Percentiles rank a stretch among this genome's conserved stretches.
Evolutionary conservation across 2,888 invertebrate genomes (phyloP).

Genomic region (Ochropleura plecta): DNA sequence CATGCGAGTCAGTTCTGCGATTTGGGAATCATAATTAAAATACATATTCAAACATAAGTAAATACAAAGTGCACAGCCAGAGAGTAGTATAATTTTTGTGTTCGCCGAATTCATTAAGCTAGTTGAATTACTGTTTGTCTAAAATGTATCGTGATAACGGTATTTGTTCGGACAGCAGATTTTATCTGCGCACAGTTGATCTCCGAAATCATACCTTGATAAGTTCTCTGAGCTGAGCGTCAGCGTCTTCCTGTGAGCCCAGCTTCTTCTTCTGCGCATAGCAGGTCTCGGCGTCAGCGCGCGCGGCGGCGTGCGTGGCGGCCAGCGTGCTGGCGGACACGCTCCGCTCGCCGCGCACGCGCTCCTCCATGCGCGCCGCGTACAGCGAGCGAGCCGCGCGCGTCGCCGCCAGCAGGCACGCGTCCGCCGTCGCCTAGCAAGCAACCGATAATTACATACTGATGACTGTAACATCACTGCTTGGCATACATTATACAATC

Average conservation of each 20-base stretch:
- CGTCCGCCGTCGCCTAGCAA: constrained; percentile 64
- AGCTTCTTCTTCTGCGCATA: constrained; percentile 64
- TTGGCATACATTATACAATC: background rate
- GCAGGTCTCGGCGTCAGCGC: constrained; percentile 26
- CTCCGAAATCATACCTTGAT: constrained; percentile 34
- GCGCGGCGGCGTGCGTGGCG: constrained; percentile 29
- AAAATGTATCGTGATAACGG: background rate
- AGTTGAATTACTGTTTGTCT: background rate
- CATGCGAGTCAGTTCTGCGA: background rate
- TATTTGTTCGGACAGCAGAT: background rate
- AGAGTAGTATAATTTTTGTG: too few relatives aligned
- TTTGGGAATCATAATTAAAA: background rate
- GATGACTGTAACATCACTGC: background rate
- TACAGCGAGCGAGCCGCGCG: constrained; percentile 62
- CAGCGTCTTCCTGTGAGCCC: constrained; percentile 45
- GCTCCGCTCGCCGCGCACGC: constrained; percentile 52
- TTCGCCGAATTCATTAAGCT: background rate
- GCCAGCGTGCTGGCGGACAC: background rate
- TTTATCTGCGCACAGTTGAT: background rate
- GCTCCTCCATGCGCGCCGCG: constrained; percentile 62
- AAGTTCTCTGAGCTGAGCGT: constrained; percentile 37
- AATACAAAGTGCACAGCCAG: background rate
- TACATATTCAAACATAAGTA: background rate
- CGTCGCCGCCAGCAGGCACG: constrained; percentile 53
- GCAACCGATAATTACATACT: background rate